phyloP scores from a whole-genome alignment of 2,113 vertebrate species.

The Amazona guildingii region DNA sequence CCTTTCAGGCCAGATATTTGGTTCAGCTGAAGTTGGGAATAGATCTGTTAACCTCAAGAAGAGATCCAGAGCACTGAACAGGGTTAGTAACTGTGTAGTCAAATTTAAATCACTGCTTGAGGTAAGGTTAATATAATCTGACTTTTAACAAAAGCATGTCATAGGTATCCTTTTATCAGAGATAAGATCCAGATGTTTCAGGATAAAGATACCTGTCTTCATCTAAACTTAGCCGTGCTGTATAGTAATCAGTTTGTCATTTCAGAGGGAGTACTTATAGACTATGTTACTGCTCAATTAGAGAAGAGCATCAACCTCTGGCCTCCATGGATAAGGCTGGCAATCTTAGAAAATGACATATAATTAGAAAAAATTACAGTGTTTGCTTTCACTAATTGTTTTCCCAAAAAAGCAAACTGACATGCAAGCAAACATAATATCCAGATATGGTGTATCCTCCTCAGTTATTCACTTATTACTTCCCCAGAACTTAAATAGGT shows the following conservation, averaged over 20 bases:
- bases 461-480: neutral
- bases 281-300: neutral
- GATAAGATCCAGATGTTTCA: neutral
- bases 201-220: neutral
- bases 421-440: neutral
- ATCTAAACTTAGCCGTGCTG: neutral
- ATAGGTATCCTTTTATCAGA: neutral
- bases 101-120: neutral
- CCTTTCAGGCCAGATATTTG: neutral
- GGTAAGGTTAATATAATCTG: neutral
- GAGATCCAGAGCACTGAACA: neutral
- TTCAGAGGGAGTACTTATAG: neutral
- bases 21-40: neutral
- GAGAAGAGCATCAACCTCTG: conserved; percentile 1
- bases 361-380: conserved; percentile 35
- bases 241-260: neutral
- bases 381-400: conserved; percentile 13
- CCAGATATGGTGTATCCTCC: neutral
- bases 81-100: neutral
- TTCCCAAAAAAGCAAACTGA: conserved; percentile 10
- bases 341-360: conserved; percentile 42
- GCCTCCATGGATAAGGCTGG: neutral
- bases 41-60: neutral
- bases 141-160: neutral
- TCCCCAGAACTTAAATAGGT: neutral